These are phyloP conservation scores for Myotis planiceps DNA, from an alignment of 2,797 vertebrate species.

Conservation along the genomic window DNA sequence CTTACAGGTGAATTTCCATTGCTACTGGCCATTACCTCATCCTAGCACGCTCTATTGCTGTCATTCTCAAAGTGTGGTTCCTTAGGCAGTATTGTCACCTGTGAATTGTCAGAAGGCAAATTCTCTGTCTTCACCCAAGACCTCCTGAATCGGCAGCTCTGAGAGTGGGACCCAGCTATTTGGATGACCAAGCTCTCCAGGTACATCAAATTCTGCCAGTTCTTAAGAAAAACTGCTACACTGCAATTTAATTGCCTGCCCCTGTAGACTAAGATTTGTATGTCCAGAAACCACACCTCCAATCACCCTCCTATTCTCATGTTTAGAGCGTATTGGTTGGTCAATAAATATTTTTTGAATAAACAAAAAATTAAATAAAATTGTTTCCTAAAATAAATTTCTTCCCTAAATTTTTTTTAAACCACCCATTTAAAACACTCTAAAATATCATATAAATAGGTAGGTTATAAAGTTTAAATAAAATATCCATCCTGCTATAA, in stretches of 20 bases:
- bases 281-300: neutral
- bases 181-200: neutral
- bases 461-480: neutral
- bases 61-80: neutral
- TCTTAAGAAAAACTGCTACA: neutral
- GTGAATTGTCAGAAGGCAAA: neutral
- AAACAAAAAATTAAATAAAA: neutral
- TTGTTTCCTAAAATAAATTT: neutral
- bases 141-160: neutral
- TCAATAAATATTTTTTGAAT: neutral
- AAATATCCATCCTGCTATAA: neutral
- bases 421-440: neutral
- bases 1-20: neutral
- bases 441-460: neutral
- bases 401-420: neutral
- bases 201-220: too few species aligned
- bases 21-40: neutral
- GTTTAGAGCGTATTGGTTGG: neutral
- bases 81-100: neutral
- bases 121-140: neutral
- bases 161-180: fast-evolving
- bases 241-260: neutral
- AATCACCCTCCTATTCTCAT: fast-evolving
- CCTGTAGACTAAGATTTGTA: neutral
- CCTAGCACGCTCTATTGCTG: too few species aligned